phyloP scores from a whole-genome alignment of 2,888 invertebrate genomes.

The Cheiracanthium punctorium region DNA sequence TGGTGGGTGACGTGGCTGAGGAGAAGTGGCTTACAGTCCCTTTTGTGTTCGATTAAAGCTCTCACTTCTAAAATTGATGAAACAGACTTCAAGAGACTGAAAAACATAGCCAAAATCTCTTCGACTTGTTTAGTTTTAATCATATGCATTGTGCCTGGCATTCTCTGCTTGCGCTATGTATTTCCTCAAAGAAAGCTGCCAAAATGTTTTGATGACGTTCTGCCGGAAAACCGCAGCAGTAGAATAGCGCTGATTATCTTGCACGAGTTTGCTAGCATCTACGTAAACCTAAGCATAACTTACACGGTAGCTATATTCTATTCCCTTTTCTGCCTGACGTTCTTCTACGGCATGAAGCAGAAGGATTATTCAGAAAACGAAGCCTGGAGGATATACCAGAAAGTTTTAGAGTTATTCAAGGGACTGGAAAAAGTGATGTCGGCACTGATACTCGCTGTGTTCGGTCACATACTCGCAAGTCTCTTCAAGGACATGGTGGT shows the following conservation, averaged over 20 bases:
- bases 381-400: background rate
- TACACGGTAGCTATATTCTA: constrained; percentile 35
- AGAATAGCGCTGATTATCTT: background rate
- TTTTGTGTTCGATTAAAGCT: background rate
- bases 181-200: background rate
- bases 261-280: constrained; percentile 32
- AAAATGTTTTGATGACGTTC: background rate
- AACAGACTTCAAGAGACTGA: background rate
- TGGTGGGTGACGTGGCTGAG: constrained; percentile 29
- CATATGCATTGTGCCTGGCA: background rate
- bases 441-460: constrained; percentile 15
- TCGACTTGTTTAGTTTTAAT: background rate
- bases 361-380: background rate
- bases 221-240: background rate
- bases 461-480: constrained; percentile 26
- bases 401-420: background rate
- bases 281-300: constrained; percentile 26
- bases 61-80: background rate
- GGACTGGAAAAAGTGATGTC: constrained; percentile 24
- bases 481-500: constrained; percentile 43
- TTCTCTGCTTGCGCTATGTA: constrained; percentile 23
- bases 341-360: background rate
- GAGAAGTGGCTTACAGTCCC: background rate
- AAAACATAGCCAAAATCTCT: background rate
- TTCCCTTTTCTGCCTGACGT: background rate